Percentiles rank a stretch among this genome's conserved stretches.
These are phyloP conservation scores for Gordius sp. DNA, from an alignment of 2,888 invertebrate genomes.

Conservation along the genomic window DNA sequence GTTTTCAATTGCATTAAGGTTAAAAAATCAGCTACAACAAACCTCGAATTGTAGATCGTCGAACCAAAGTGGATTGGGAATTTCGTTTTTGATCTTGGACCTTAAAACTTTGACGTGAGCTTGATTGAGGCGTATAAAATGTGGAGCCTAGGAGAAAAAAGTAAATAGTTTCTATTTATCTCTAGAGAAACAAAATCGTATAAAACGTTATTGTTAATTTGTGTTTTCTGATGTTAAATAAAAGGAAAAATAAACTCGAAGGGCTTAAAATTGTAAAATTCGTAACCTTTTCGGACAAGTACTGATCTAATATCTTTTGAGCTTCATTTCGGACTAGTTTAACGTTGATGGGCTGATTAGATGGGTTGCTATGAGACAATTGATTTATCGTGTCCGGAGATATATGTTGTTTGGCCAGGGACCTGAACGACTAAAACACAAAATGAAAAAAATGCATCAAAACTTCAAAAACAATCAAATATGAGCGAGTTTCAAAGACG, in stretches of 20 bases:
- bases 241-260: conserved; percentile 14
- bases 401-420: conserved; percentile 40
- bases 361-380: conserved; percentile 28
- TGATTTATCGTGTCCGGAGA: conserved; percentile 21
- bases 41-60: conserved; percentile 43
- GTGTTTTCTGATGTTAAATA: not conserved
- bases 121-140: conserved; percentile 39
- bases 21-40: no score
- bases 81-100: conserved; percentile 38
- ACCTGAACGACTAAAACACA: conserved; percentile 31
- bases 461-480: no score
- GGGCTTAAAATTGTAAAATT: no score
- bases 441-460: conserved; percentile 15
- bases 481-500: no score
- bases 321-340: conserved; percentile 39
- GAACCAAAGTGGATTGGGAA: conserved; percentile 46
- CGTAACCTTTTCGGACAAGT: conserved; percentile 44
- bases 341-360: conserved; percentile 26
- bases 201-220: no score
- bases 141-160: conserved; percentile 32
- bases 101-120: conserved; percentile 37
- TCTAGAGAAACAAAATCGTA: not conserved
- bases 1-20: no score
- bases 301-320: conserved; percentile 46
- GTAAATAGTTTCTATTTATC: not conserved